These are phyloP conservation scores for Laupala kohalensis DNA, from an alignment of 1,140 invertebrate species.

Conservation along the genomic window DNA sequence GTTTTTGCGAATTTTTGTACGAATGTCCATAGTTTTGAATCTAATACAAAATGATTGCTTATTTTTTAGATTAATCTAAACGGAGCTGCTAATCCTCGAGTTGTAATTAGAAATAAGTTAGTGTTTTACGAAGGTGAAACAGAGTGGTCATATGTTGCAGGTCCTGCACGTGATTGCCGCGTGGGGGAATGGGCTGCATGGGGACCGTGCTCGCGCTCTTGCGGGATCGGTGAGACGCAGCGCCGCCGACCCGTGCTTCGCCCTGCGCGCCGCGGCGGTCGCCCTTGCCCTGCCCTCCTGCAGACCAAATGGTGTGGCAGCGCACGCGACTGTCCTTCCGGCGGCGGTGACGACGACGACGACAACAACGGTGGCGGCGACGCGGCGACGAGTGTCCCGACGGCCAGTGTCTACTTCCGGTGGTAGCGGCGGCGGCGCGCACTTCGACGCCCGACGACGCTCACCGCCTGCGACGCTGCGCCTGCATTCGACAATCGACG, in stretches of 20 bases:
- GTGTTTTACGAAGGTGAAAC: too few species aligned
- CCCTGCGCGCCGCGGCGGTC: slow-evolving; percentile 59
- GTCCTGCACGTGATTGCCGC: slow-evolving; percentile 54
- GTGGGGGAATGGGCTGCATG: slow-evolving; percentile 79
- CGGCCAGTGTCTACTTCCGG: slow-evolving; percentile 39
- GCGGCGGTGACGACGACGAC: slow-evolving; percentile 23
- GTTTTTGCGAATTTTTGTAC: too few species aligned
- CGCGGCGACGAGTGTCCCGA: too few species aligned
- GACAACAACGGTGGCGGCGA: not conserved
- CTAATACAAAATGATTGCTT: not conserved
- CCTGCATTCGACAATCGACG: not conserved
- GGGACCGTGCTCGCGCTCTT: slow-evolving; percentile 70
- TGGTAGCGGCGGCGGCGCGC: slow-evolving; percentile 23
- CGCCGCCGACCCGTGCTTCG: slow-evolving; percentile 59
- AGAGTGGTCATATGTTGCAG: slow-evolving; percentile 16
- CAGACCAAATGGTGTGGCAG: slow-evolving; percentile 79
- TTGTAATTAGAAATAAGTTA: too few species aligned
- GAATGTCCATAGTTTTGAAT: too few species aligned
- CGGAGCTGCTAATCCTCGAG: not conserved
- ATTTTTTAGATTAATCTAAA: not conserved
- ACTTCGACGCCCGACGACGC: not conserved
- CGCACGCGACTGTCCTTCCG: slow-evolving; percentile 48
- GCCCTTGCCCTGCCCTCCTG: slow-evolving; percentile 61
- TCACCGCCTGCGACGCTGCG: not conserved
- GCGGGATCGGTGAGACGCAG: slow-evolving; percentile 74